Evolutionary conservation across 2,888 invertebrate species (phyloP).

Genomic region (Invenusta paracnida): DNA sequence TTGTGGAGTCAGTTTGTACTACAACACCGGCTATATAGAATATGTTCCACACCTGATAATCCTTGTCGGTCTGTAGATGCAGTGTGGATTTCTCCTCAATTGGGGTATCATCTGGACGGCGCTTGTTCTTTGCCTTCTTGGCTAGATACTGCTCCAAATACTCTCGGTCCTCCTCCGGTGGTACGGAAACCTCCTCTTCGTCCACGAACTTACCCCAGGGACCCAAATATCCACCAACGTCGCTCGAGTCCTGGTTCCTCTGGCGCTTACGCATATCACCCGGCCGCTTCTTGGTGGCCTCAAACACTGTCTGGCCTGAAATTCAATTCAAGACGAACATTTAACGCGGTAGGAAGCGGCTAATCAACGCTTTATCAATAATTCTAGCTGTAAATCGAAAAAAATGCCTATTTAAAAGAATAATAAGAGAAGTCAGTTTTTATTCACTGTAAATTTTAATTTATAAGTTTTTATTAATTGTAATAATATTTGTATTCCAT

Average conservation of each 20-base stretch:
- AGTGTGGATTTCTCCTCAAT: slow-evolving; percentile 89
- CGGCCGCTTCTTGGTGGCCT: slow-evolving; percentile 67
- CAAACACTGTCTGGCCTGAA: slow-evolving; percentile 82
- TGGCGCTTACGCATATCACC: slow-evolving; percentile 68
- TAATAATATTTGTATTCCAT: too few relatives aligned
- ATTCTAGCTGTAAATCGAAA: too few relatives aligned
- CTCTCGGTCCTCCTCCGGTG: slow-evolving; percentile 67
- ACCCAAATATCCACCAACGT: slow-evolving; percentile 88
- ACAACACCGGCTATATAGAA: too few relatives aligned
- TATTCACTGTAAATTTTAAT: too few relatives aligned
- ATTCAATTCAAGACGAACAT: too few relatives aligned
- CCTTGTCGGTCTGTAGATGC: slow-evolving; percentile 82
- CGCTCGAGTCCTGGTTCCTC: slow-evolving; percentile 81
- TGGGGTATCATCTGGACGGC: slow-evolving; percentile 74
- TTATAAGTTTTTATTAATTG: too few relatives aligned
- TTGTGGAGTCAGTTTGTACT: too few relatives aligned
- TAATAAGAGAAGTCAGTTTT: too few relatives aligned
- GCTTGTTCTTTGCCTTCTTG: slow-evolving; percentile 45
- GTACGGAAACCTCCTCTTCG: slow-evolving; percentile 80
- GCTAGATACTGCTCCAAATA: slow-evolving; percentile 45
- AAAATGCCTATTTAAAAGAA: too few relatives aligned
- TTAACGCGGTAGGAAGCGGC: too few relatives aligned
- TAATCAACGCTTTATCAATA: too few relatives aligned
- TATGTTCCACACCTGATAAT: slow-evolving; percentile 71
- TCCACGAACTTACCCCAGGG: slow-evolving; percentile 94